phyloP scores from a whole-genome alignment of 2,888 invertebrate species.

The Morinoia aosen region DNA sequence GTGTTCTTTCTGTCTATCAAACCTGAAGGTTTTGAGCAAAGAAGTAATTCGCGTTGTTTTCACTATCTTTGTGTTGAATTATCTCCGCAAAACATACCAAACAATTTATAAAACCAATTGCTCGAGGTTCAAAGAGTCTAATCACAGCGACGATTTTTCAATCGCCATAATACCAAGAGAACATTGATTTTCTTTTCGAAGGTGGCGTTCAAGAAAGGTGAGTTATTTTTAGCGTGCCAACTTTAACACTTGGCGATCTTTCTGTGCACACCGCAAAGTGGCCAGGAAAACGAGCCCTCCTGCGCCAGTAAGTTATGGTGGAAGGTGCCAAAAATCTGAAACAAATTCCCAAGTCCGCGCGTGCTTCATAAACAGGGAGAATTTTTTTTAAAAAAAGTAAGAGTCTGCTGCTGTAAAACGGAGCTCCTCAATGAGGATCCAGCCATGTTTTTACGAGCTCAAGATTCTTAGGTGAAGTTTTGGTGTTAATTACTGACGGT shows the following conservation, averaged over 20 bases:
- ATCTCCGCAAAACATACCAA: background rate
- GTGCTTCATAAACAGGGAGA: conserved; percentile 26
- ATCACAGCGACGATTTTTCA: background rate
- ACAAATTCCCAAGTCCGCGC: background rate
- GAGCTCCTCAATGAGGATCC: background rate
- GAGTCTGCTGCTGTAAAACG: background rate
- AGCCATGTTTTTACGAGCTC: background rate
- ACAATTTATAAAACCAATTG: background rate
- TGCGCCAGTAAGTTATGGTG: background rate
- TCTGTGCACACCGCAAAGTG: background rate
- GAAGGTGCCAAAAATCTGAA: background rate
- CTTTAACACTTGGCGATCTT: background rate
- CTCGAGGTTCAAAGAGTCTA: background rate
- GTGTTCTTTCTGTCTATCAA: background rate
- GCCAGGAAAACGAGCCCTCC: background rate
- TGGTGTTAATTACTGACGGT: background rate
- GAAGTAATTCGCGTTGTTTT: background rate
- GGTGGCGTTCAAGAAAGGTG: background rate
- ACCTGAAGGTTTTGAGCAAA: background rate
- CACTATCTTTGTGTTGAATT: too few relatives aligned
- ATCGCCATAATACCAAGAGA: background rate
- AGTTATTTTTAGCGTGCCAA: background rate
- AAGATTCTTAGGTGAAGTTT: background rate
- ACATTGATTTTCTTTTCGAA: background rate
- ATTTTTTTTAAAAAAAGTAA: background rate